phyloP scores from a whole-genome alignment of 53 echinoderm and acorn worm species.

The Paelopatides confundens region DNA sequence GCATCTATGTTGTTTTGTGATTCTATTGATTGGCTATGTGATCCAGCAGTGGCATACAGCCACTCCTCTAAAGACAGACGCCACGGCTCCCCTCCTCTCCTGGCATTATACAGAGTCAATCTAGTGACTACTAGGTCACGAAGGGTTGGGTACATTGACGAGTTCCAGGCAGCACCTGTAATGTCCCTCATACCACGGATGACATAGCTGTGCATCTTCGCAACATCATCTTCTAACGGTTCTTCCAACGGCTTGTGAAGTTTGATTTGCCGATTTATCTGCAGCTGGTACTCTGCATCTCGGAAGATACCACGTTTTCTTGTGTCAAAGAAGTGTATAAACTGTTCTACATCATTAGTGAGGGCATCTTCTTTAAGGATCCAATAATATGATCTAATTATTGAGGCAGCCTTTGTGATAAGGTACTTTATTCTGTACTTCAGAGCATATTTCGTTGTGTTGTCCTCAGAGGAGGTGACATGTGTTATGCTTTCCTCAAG shows the following conservation, averaged over 20 bases:
- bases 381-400: constrained; percentile 45
- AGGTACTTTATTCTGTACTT: not conserved
- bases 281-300: constrained; percentile 65
- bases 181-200: not conserved
- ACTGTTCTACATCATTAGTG: not conserved
- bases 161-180: not conserved
- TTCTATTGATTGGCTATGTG: constrained; percentile 50
- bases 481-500: too few relatives aligned
- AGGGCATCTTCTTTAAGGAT: not conserved
- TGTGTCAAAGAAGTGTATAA: constrained; percentile 46
- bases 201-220: constrained; percentile 35
- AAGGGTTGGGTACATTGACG: not conserved
- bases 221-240: constrained; percentile 71
- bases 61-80: constrained; percentile 21
- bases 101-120: constrained; percentile 29
- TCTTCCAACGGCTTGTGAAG: constrained; percentile 60
- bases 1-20: constrained; percentile 44
- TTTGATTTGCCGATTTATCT: constrained; percentile 53
- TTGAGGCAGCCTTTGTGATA: constrained; percentile 51
- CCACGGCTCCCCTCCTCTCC: constrained; percentile 57
- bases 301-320: constrained; percentile 51
- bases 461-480: not conserved
- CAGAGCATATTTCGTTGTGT: not conserved
- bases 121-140: constrained; percentile 17
- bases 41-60: not conserved